Evolutionary conservation across 2,888 invertebrate species (phyloP).

Genomic region (Eupithecia subumbrata): DNA sequence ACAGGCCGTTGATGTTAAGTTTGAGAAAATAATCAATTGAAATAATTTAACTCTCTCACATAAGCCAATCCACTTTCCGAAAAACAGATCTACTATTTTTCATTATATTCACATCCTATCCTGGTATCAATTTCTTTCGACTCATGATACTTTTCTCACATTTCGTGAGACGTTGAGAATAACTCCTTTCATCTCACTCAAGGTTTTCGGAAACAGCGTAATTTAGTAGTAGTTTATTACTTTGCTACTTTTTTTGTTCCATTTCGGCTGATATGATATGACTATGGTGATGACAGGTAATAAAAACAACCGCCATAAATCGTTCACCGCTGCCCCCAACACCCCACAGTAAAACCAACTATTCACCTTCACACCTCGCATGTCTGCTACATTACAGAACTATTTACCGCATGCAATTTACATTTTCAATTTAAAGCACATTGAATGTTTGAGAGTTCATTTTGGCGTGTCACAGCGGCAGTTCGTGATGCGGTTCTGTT

Average conservation of each 20-base stretch:
- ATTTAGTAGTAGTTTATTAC: too few species aligned
- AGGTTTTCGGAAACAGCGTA: not conserved
- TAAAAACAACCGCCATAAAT: not conserved
- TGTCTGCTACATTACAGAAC: slow-evolving; percentile 24
- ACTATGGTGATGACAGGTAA: not conserved
- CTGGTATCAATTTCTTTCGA: too few species aligned
- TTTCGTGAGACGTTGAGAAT: too few species aligned
- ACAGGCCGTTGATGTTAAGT: too few species aligned
- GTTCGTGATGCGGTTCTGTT: slow-evolving; percentile 22
- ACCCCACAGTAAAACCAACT: not conserved
- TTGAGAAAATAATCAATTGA: too few species aligned
- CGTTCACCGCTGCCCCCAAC: not conserved
- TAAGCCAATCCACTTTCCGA: too few species aligned
- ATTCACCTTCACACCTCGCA: slow-evolving; percentile 33
- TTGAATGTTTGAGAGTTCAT: slow-evolving; percentile 23
- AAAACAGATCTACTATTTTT: too few species aligned
- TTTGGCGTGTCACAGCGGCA: slow-evolving; percentile 18
- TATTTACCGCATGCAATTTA: slow-evolving; percentile 31
- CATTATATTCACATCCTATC: too few species aligned
- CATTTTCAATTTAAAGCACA: slow-evolving; percentile 31
- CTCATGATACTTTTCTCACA: too few species aligned
- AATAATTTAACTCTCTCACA: too few species aligned
- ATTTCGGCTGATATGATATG: not conserved
- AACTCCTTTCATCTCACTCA: too few species aligned
- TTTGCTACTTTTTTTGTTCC: not conserved